phyloP scores from a whole-genome alignment of 1,140 invertebrate species.

The honey bee (Apis mellifera) region Amel_HAv3.1 CM009936.2:1977501-1978000 shows the following conservation, averaged over 20 bases:
- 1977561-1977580: not conserved
- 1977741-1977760: not conserved
- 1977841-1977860: no score
- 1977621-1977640: not conserved
- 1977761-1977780: not conserved
- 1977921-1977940: not conserved
- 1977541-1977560: not conserved
- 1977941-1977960: slow-evolving; percentile 10
- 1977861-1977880: no score
- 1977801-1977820: no score
- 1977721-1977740: not conserved
- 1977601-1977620: not conserved
- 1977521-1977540: slow-evolving; percentile 73
- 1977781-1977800: not conserved
- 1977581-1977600: not conserved
- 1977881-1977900: no score
- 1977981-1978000: slow-evolving; percentile 89
- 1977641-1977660: not conserved
- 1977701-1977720: not conserved
- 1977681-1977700: slow-evolving; percentile 40
- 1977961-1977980: slow-evolving; percentile 91
- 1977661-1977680: not conserved
- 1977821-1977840: no score
- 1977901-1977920: not conserved
- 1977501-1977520: slow-evolving; percentile 74